Conservation (phyloP, 1,140 invertebrate genomes). For the Hyphantria cunea region DNA sequence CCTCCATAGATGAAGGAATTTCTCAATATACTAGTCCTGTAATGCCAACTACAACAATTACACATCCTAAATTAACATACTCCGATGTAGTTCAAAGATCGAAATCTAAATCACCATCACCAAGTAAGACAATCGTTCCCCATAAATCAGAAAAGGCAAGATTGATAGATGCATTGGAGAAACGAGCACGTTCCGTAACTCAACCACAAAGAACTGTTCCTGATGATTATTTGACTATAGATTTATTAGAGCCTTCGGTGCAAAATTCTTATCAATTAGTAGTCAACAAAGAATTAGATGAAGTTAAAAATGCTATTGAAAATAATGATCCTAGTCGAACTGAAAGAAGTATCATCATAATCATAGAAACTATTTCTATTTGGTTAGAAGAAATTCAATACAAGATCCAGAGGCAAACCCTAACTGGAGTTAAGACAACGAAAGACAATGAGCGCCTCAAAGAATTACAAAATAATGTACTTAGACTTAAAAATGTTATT, state of each 20-base stretch:
- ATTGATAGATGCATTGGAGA: slow-evolving; percentile 63
- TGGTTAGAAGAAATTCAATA: slow-evolving; percentile 93
- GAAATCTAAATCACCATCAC: slow-evolving; percentile 77
- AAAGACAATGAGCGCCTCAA: slow-evolving; percentile 60
- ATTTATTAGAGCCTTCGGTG: slow-evolving; percentile 72
- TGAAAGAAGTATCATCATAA: slow-evolving; percentile 87
- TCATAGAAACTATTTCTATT: slow-evolving; percentile 89
- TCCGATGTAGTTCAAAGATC: slow-evolving; percentile 78
- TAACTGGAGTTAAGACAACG: slow-evolving; percentile 43
- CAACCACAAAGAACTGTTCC: slow-evolving; percentile 52
- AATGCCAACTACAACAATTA: slow-evolving; percentile 33
- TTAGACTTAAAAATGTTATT: slow-evolving; percentile 64
- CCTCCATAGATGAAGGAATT: slow-evolving; percentile 78
- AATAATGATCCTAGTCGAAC: slow-evolving; percentile 84
- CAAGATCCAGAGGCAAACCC: slow-evolving; percentile 83
- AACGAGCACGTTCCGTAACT: slow-evolving; percentile 61
- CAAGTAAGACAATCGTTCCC: slow-evolving; percentile 53
- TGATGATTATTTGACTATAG: slow-evolving; percentile 63
- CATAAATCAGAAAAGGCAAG: slow-evolving; percentile 60
- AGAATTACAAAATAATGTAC: slow-evolving; percentile 57
- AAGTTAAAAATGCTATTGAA: slow-evolving; percentile 84
- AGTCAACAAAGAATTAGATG: slow-evolving; percentile 83
- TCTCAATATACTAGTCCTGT: slow-evolving; percentile 61
- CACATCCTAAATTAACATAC: slow-evolving; percentile 65
- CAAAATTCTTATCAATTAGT: slow-evolving; percentile 74